A percentile compares a stretch with the other conserved stretches of the same genome.
phyloP scores from a whole-genome alignment of 2,797 vertebrate species.

The Setipinna tenuifilis region DNA sequence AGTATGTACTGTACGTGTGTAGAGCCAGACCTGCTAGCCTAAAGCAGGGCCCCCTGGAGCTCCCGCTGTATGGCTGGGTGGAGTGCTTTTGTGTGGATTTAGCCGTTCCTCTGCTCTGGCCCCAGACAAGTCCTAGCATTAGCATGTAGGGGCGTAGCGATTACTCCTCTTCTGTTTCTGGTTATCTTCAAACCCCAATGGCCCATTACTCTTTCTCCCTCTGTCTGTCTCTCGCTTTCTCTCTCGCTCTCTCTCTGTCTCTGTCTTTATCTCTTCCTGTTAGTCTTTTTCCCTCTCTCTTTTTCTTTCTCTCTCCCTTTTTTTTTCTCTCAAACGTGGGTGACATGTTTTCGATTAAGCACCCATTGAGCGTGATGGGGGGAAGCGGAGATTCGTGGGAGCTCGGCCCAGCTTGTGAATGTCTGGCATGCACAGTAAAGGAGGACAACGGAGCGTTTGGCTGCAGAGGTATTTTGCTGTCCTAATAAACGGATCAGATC shows the following conservation, averaged over 20 bases:
- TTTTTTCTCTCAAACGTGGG: background rate
- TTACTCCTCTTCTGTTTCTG: slow-evolving; percentile 30
- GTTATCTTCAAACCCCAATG: slow-evolving; percentile 28
- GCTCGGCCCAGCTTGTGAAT: slow-evolving; percentile 43
- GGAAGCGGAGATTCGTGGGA: slow-evolving; percentile 20
- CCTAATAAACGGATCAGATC: slow-evolving; percentile 42
- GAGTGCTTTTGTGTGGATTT: background rate
- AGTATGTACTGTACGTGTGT: background rate
- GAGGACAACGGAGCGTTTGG: slow-evolving; percentile 40
- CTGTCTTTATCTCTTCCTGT: too few species aligned
- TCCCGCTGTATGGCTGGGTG: background rate
- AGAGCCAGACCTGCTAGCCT: background rate
- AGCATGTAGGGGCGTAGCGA: background rate
- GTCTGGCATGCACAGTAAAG: slow-evolving; percentile 35
- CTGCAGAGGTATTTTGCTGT: slow-evolving; percentile 41
- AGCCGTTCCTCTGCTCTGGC: background rate
- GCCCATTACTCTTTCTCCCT: slow-evolving; percentile 9
- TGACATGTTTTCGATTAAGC: slow-evolving; percentile 47
- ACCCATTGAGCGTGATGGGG: slow-evolving; percentile 36
- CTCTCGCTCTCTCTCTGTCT: background rate
- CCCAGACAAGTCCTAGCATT: slow-evolving; percentile 11
- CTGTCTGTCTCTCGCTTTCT: background rate
- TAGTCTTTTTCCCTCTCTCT: background rate
- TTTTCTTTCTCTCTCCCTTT: background rate
- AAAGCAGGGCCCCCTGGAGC: background rate